These are phyloP conservation scores for Toxotes lorentzi DNA, from an alignment of 2,797 vertebrate species.

Conservation along the genomic window DNA sequence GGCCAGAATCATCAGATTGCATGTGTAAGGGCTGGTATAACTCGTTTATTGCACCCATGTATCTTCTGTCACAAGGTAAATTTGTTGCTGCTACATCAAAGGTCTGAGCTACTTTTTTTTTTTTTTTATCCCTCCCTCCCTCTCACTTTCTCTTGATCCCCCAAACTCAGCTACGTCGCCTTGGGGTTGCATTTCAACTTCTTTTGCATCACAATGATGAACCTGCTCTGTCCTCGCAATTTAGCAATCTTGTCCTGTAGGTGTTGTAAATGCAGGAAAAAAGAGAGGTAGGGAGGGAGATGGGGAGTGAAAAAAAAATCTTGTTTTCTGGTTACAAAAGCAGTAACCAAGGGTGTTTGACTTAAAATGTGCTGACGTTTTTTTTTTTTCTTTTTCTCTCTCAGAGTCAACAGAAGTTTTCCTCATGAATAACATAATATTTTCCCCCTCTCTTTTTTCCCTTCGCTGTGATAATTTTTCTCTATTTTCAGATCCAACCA, in stretches of 20 bases:
- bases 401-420: constrained; percentile 85
- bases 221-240: constrained; percentile 92
- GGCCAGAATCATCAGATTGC: constrained; percentile 99
- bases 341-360: constrained; percentile 89
- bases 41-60: constrained; percentile 98
- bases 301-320: constrained; percentile 78
- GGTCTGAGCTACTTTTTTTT: constrained; percentile 81
- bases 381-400: constrained; percentile 62
- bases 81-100: constrained; percentile 98
- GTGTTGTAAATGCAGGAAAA: constrained; percentile 83
- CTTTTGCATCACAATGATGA: constrained; percentile 91
- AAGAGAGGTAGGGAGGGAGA: constrained; percentile 41
- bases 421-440: constrained; percentile 84
- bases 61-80: constrained; percentile 99
- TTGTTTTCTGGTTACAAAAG: constrained; percentile 94
- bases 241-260: constrained; percentile 91
- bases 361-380: constrained; percentile 84
- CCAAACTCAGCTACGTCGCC: constrained; percentile 85
- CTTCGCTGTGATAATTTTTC: constrained; percentile 71
- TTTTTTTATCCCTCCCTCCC: constrained; percentile 69
- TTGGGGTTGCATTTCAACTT: constrained; percentile 95
- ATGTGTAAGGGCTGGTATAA: constrained; percentile 96
- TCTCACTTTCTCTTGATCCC: constrained; percentile 87
- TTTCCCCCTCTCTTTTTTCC: constrained; percentile 36
- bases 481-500: constrained; percentile 81